Evolutionary conservation across 2,888 invertebrate genomes (phyloP), one percentile per base, ranked within the genome.

Genomic region (Chalcosyrphus nemorum): DNA sequence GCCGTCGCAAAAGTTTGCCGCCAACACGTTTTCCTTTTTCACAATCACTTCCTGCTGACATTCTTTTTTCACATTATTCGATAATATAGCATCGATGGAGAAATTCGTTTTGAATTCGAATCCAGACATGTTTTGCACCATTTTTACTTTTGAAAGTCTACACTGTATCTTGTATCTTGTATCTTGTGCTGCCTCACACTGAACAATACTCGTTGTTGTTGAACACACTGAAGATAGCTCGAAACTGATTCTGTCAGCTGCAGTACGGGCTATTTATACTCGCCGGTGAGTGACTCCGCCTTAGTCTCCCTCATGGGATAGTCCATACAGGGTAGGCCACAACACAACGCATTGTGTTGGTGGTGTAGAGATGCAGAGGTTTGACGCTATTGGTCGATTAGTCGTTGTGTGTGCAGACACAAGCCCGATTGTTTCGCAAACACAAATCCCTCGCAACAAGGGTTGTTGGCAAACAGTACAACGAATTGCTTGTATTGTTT

Each of bases 21-120:
- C 24, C 4, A 63, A 32, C 32, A 56, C 86, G 35, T 68, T 66
- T 41, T 76, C 86, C 43, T 80, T 86, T 75, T 86, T 87, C 66
- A 75, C 68, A 38, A 86, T 82, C 24, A 85, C 78, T 38, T 76
- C 77, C 52, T 85, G 86, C 52, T 85, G 86, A 4, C 68, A 78
- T 38, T 86, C 82, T 21, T 74, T 86, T 35, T 77, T 72, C 4
- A 82, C 27, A 57, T 86, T 89, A 71, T 96, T 95, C 17, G 96
- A 95, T 63, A 96, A 92, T 86, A 97, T 94, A 88, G 95, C 95
- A 89, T 95, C 95, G 90, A 97, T 97, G 89, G 95, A 95, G 93
- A 97, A 96, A 90, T 94, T 95, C 89, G 95, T 95, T 92, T 94
- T 94, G 86, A 90, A 90, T 86, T 90, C 90, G 88, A 91, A 89